Conservation (phyloP, 2,888 invertebrate genomes). For the Lathronympha strigana region DNA sequence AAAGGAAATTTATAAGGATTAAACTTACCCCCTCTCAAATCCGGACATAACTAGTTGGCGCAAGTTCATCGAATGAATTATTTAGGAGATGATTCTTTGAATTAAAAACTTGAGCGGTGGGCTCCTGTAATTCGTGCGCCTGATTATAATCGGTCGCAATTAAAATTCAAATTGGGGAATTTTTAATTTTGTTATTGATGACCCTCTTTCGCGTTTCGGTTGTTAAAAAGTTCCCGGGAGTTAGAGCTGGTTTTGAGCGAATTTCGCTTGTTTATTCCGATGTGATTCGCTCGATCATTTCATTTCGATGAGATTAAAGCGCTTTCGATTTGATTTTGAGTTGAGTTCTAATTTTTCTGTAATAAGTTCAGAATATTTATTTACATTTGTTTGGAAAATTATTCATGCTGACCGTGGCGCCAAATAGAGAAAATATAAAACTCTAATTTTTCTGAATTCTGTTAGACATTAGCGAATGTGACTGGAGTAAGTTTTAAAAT, state of each 20-base stretch:
- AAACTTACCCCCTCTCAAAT: slow-evolving; percentile 73
- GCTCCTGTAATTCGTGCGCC: slow-evolving; percentile 73
- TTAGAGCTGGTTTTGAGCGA: slow-evolving; percentile 63
- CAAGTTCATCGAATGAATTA: slow-evolving; percentile 73
- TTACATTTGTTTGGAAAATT: too few relatives aligned
- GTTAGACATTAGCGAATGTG: too few relatives aligned
- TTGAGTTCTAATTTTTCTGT: slow-evolving; percentile 4
- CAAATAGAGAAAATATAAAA: too few relatives aligned
- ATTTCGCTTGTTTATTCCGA: slow-evolving; percentile 68
- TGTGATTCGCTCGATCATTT: slow-evolving; percentile 40
- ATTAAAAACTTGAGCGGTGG: slow-evolving; percentile 65
- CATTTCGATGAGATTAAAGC: slow-evolving; percentile 32
- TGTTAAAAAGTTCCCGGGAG: slow-evolving; percentile 73
- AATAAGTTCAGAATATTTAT: neutral
- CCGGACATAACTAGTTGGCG: slow-evolving; percentile 67
- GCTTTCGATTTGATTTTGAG: slow-evolving; percentile 11
- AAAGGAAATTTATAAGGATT: slow-evolving; percentile 85
- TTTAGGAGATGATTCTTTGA: slow-evolving; percentile 72
- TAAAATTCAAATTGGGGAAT: slow-evolving; percentile 83
- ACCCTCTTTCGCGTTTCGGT: slow-evolving; percentile 71
- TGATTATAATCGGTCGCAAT: slow-evolving; percentile 83
- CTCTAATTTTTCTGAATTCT: too few relatives aligned
- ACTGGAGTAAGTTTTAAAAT: too few relatives aligned
- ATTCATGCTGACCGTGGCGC: too few relatives aligned
- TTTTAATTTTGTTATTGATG: slow-evolving; percentile 84